Base-by-base conservation (phyloP, 2,888 invertebrate species). In the Tinea semifulvella region DNA sequence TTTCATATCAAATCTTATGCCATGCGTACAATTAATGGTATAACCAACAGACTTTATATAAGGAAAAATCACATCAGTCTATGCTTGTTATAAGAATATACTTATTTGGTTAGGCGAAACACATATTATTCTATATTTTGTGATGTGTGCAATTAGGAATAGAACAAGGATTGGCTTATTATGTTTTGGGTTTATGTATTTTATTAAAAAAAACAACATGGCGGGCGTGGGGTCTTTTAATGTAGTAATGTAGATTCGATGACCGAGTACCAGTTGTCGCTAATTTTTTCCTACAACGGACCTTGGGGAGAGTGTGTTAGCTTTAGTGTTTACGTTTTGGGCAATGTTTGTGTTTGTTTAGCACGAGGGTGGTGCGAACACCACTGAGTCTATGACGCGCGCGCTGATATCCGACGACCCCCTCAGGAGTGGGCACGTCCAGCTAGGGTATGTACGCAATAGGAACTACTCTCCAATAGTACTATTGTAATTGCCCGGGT, bases 361-460 rank as follows among this genome's bases (percentile, higher is more conserved):
- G 91, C 91, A 91, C 88, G 92, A 91, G 86, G 91, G 91, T 86
- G 93, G 92, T 83, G 88, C 91, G 80, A 91, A 88, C 86, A 90
- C 92, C 85, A 93, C 92, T 82, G 94, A 94, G 84, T 94, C 94
- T 84, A 93, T 94, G 93, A 94, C 94, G 82, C 90, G 94, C 80
- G 93, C 94, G 83, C 89, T 94, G 84, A 94, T 94, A 82, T 91
- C 91, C 83, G 94, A 94, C 84, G 94, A 94, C 86, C 89, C 90
- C 82, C 90, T 91, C 84, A 88, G 89, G 84, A 89, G 91, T 83
- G 94, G 93, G 83, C 93, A 93, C 82, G 93, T 94, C 80, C 94
- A 94, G 84, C 88, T 95, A 84, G 94, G 94, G 94, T 94, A 94
- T 85, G 93, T 94, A 89, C 87, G n/a, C n/a, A n/a, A n/a, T n/a